Evolutionary conservation across 2,797 vertebrate species (phyloP), one percentile per base, ranked within the genome.

Genomic region (Diglossa cyanea): DNA sequence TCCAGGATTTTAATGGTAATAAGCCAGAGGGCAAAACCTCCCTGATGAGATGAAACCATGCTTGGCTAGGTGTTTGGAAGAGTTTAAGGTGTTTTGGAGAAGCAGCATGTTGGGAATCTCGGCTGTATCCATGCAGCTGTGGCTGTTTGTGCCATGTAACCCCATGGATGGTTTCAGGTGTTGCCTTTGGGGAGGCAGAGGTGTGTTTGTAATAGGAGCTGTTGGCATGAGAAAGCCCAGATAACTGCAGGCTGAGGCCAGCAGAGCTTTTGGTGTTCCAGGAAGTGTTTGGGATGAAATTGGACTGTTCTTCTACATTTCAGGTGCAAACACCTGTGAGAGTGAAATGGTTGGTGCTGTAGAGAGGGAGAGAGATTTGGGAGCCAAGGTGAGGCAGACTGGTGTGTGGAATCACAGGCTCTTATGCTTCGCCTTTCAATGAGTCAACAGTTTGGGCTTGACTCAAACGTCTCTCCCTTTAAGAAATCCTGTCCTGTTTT

Each of bases 1-100:
- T 94, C 81, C 88, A 92, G 96, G 93, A 94, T 85, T 93, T 89
- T 85, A 90, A 82, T 31, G 57, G 81, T 93, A 89, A 94, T 48
- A 55, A 85, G 84, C 92, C 72, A 39, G 33, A 87, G 78, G 86
- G 91, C 75, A 91, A 92, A 95, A 71, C 57, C 71, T 91, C 81
- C 65, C 39, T 65, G n/a, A 33, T 80, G 57, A 93, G 78, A 63
- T 50, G 86, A 79, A 94, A 55, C 81, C 30, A 0, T 63, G 53
- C 48, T 82, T 85, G 80, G 63, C 51, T 86, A 16, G 33, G 44
- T 39, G 8, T 78, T 93, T 66, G 54, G 65, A 79, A 55, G 85
- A 30, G 35, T 58, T 90, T 45, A 65, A 71, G 30, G 42, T 85
- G 50, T 83, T 93, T 71, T 71, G 84, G 88, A 72, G 72, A 47